These are phyloP conservation scores for Dione juno DNA, from an alignment of 2,888 invertebrate genomes.

Conservation along the genomic window DNA sequence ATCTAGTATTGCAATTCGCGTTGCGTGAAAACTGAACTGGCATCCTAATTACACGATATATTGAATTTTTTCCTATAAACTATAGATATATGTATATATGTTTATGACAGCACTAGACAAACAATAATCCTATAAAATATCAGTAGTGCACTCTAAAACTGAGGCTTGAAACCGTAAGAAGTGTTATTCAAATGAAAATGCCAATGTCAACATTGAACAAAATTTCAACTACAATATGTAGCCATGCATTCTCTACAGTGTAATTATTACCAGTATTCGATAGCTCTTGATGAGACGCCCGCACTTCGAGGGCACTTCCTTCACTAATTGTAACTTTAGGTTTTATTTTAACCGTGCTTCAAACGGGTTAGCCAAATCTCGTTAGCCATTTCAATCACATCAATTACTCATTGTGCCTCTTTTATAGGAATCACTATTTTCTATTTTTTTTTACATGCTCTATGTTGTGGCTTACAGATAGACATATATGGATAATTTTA, in stretches of 20 bases:
- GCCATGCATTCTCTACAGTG: conserved; percentile 22
- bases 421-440: background rate
- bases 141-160: conserved; percentile 12
- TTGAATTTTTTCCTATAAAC: background rate
- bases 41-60: background rate
- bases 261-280: conserved; percentile 18
- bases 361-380: conserved; percentile 24
- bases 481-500: background rate
- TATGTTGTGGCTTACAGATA: background rate
- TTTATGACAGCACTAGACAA: conserved; percentile 3
- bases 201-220: conserved; percentile 18
- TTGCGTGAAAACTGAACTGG: conserved; percentile 1
- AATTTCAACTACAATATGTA: conserved; percentile 18
- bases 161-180: conserved; percentile 4
- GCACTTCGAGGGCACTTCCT: conserved; percentile 26
- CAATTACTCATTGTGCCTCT: background rate
- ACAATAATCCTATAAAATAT: conserved; percentile 20
- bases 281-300: conserved; percentile 27
- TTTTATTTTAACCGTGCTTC: conserved; percentile 13
- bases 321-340: conserved; percentile 24
- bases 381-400: conserved; percentile 19
- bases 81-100: conserved; percentile 2
- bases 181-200: conserved; percentile 9
- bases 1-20: conserved; percentile 1
- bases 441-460: background rate